phyloP scores from a whole-genome alignment of 2,888 invertebrate genomes.

The Diarsia rubi region DNA sequence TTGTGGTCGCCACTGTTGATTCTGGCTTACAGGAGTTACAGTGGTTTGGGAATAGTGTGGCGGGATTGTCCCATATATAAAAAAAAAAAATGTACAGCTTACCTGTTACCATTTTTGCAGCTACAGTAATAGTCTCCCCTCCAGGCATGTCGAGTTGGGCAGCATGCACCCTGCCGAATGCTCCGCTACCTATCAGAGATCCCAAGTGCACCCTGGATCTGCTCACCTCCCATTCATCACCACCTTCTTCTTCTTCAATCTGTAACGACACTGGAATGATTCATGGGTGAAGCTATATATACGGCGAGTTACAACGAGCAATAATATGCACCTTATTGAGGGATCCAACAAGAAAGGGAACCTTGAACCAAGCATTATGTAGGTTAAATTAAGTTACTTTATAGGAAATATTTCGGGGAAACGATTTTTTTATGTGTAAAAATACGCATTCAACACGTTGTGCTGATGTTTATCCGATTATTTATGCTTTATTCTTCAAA shows the following conservation, averaged over 20 bases:
- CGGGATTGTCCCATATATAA: no score
- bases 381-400: background rate
- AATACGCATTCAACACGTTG: background rate
- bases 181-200: conserved; percentile 93
- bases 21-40: no score
- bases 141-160: conserved; percentile 91
- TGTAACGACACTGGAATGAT: conserved; percentile 43
- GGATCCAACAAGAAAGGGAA: background rate
- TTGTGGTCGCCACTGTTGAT: no score
- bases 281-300: no score
- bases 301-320: background rate
- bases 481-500: no score
- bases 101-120: conserved; percentile 94
- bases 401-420: background rate
- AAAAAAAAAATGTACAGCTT: no score
- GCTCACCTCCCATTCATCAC: conserved; percentile 88
- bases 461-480: background rate
- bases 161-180: conserved; percentile 94
- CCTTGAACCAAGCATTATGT: background rate
- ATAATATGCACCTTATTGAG: background rate
- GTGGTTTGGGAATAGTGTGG: no score
- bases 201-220: conserved; percentile 88
- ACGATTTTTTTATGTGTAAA: no score
- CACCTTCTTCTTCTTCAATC: conserved; percentile 74
- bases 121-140: conserved; percentile 90